Percentiles rank a stretch among this genome's conserved stretches.
Conservation (phyloP, 2,113 vertebrate genomes). For the Sinocyclocheilus maitianheensis region DNA sequence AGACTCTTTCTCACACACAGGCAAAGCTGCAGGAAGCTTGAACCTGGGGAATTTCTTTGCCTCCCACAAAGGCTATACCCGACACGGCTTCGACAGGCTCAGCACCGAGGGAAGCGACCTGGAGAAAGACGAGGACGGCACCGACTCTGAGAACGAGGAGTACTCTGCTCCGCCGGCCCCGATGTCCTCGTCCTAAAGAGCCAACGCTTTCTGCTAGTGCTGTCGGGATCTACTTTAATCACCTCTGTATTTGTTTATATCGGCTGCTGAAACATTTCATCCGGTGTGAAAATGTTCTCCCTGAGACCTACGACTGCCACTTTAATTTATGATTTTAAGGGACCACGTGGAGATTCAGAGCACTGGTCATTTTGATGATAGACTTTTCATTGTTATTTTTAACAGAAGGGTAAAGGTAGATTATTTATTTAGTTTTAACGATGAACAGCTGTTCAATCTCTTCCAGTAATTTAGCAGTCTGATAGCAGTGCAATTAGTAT, state of each 20-base stretch:
- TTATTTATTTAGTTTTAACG: constrained; percentile 53
- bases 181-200: constrained; percentile 68
- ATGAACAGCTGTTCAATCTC: constrained; percentile 20
- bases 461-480: constrained; percentile 48
- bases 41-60: constrained; percentile 97
- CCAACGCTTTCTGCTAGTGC: constrained; percentile 69
- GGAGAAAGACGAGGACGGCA: constrained; percentile 90
- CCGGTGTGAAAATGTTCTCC: constrained; percentile 67
- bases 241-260: constrained; percentile 84
- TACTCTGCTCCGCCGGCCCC: constrained; percentile 79
- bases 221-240: constrained; percentile 83
- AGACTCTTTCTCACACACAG: constrained; percentile 66
- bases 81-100: constrained; percentile 94
- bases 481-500: constrained; percentile 53
- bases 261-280: constrained; percentile 78
- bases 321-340: constrained; percentile 58
- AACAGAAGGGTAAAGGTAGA: constrained; percentile 30
- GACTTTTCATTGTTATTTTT: constrained; percentile 37
- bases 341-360: constrained; percentile 52
- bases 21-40: constrained; percentile 84
- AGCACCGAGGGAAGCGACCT: constrained; percentile 96
- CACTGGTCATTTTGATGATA: constrained; percentile 54
- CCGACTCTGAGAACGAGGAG: constrained; percentile 91
- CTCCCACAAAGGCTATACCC: constrained; percentile 88
- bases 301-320: constrained; percentile 59